phyloP scores from a whole-genome alignment of 2,888 invertebrate species.

The Liodrosophila aerea region DNA sequence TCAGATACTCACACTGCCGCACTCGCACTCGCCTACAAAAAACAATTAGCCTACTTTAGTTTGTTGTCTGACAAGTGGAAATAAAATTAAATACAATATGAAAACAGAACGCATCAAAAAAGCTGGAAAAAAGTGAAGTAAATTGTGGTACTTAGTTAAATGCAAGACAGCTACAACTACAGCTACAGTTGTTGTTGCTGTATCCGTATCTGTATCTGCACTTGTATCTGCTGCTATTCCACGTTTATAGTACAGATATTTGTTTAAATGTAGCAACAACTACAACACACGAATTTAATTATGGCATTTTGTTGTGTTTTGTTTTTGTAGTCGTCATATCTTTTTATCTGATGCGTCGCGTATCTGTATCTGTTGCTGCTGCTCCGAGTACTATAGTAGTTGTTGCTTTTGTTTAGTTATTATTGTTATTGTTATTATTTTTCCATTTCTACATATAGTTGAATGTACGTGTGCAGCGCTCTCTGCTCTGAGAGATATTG shows the following conservation, averaged over 20 bases:
- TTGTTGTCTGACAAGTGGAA: constrained; percentile 76
- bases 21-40: constrained; percentile 60
- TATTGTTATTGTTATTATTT: constrained; percentile 76
- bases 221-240: constrained; percentile 20
- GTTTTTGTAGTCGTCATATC: constrained; percentile 41
- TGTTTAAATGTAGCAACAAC: constrained; percentile 45
- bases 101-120: constrained; percentile 40
- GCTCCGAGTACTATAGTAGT: neutral
- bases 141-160: constrained; percentile 47
- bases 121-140: constrained; percentile 25
- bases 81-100: constrained; percentile 73
- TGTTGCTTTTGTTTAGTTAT: constrained; percentile 42
- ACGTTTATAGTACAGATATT: constrained; percentile 31
- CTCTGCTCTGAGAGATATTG: constrained; percentile 56
- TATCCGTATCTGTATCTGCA: constrained; percentile 5
- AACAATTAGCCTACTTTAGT: constrained; percentile 77
- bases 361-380: constrained; percentile 39
- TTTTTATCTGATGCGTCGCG: constrained; percentile 69
- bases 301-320: constrained; percentile 48
- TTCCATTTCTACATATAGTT: constrained; percentile 61
- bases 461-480: neutral
- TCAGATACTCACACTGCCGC: constrained; percentile 31
- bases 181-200: constrained; percentile 17
- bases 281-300: constrained; percentile 69
- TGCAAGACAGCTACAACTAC: constrained; percentile 32